Base-by-base conservation (phyloP, 2,797 vertebrate species). In the Pseudochirops cupreus region DNA sequence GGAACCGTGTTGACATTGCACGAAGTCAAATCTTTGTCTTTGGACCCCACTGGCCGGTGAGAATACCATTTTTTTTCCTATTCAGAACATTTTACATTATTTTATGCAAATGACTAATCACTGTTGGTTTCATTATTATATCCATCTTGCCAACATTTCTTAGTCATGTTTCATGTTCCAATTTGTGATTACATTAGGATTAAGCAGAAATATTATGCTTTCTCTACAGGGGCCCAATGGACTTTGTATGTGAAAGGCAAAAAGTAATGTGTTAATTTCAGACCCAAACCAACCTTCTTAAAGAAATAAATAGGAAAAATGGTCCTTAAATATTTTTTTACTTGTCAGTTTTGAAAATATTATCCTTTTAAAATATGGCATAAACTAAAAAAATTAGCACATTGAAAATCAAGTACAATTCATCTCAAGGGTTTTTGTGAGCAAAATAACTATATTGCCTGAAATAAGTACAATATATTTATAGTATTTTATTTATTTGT, bases 11-110 rank as follows among this genome's bases (percentile, higher is more conserved):
- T 92, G 99, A 99, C 94, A 99, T 99, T 62, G 99, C 99, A 93
- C 99, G 99, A 90, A 99, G 99, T 98, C 99, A 99, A 96, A 99
- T 99, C 98, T 99, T 99, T 98, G 99, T 99, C 93, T 99, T 99
- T 0, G 99, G 99, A 94, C 99, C 99, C 97, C 99, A 99, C 97
- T 99, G 99, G 98, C 99, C 99, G 97, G 99, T 99, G 98, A 99
- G 98, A 98, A 91, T 46, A 96, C 46, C 1, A 18, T 57, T 59
- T 18, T 12, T 46, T 21, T 58, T 98, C 96, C 91, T 16, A 4
- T 52, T 91, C 93, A 1, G 2, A 74, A 56, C 39, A 24, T 56
- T 95, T 94, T 55, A 7, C 87, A 24, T 56, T 90, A n/a, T 95
- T 95, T 91, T 55, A 62, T 95, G 91, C 9, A 46, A 21, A 87